Conservation (phyloP, 2,113 vertebrate genomes). For the Lontra canadensis region DNA sequence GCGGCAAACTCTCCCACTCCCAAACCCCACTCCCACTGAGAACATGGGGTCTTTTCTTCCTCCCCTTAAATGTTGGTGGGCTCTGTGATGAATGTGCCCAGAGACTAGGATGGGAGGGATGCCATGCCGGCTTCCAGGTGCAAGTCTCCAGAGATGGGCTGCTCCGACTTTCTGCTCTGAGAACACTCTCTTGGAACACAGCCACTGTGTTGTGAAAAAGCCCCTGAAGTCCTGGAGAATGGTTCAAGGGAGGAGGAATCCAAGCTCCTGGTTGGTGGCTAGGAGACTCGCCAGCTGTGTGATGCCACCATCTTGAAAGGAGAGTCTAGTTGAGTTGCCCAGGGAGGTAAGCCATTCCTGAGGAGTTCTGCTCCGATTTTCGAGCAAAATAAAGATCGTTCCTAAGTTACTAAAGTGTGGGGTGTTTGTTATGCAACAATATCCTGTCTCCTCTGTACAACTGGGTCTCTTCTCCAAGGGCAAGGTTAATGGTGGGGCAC, state of each 20-base stretch:
- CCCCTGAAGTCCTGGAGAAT: not conserved
- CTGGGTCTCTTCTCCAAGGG: not conserved
- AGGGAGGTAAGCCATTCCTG: not conserved
- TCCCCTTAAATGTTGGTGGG: not conserved
- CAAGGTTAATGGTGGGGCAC: rapidly evolving
- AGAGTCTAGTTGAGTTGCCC: not conserved
- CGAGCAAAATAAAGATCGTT: not conserved
- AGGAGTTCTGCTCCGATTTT: not conserved
- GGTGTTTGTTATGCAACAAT: no score
- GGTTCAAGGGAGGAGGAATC: not conserved
- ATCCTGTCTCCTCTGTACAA: not conserved
- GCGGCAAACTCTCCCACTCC: not conserved
- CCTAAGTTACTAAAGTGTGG: not conserved
- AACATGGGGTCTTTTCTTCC: not conserved
- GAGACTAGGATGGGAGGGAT: not conserved
- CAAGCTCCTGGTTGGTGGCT: not conserved
- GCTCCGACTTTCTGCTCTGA: not conserved
- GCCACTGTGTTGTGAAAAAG: not conserved
- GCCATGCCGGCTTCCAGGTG: not conserved
- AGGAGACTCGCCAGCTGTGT: not conserved
- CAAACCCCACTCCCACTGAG: not conserved
- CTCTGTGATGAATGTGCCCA: not conserved
- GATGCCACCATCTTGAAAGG: not conserved
- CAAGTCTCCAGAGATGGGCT: no score
- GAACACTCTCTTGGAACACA: not conserved